These are phyloP conservation scores for Geococcyx californianus DNA, from an alignment of 2,113 vertebrate genomes.

Conservation along the genomic window DNA sequence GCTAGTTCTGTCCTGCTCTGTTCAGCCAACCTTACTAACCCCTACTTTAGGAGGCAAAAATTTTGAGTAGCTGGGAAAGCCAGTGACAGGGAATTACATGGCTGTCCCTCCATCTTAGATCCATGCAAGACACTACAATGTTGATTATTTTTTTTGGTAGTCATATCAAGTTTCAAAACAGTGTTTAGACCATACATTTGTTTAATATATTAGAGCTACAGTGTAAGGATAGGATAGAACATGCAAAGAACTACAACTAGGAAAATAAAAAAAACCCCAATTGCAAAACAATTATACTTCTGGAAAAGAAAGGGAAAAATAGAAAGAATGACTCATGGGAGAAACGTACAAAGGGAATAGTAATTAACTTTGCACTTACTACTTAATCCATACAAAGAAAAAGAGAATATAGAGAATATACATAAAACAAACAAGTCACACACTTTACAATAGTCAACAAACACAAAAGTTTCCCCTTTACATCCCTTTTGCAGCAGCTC, in stretches of 20 bases:
- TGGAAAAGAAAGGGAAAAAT: neutral
- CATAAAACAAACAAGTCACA: neutral
- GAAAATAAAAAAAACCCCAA: neutral
- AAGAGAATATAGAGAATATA: neutral
- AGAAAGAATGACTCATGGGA: neutral
- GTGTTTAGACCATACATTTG: neutral
- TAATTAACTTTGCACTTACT: neutral
- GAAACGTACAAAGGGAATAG: neutral
- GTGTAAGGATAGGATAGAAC: neutral
- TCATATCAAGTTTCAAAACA: neutral
- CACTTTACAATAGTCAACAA: neutral
- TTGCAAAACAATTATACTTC: neutral
- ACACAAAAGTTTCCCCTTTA: neutral
- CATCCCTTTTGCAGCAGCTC: neutral
- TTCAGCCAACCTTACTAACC: neutral
- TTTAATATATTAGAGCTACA: neutral
- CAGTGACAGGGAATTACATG: fast-evolving
- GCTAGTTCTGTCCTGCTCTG: neutral
- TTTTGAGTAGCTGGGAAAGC: neutral
- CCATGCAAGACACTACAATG: fast-evolving
- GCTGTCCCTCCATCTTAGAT: neutral
- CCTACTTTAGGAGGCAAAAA: neutral
- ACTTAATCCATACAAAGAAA: neutral
- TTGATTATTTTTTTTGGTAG: neutral
- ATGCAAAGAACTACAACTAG: neutral